Evolutionary conservation across 2,797 vertebrate genomes (phyloP).

Genomic region (Hyperoplus lanceolatus): DNA sequence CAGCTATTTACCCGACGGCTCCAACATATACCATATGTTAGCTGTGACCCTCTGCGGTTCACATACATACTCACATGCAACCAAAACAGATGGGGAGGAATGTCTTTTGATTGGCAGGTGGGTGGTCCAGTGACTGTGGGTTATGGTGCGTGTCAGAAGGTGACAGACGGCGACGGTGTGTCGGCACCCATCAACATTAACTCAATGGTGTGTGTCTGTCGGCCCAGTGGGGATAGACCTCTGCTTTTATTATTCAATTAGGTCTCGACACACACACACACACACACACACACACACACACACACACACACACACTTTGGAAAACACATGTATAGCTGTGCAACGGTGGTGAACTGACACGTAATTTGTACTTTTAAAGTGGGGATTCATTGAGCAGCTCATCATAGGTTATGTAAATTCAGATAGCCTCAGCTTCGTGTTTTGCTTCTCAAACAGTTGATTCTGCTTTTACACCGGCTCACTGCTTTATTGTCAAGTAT

Average conservation of each 20-base stretch:
- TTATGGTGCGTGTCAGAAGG: slow-evolving; percentile 53
- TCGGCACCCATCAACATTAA: slow-evolving; percentile 34
- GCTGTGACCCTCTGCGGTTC: slow-evolving; percentile 12
- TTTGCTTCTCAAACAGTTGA: slow-evolving; percentile 3
- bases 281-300: slow-evolving; percentile 2
- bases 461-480: slow-evolving; percentile 24
- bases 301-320: neutral
- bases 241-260: slow-evolving; percentile 64
- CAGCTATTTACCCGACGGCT: slow-evolving; percentile 47
- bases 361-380: slow-evolving; percentile 1
- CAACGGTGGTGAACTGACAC: neutral
- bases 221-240: slow-evolving; percentile 46
- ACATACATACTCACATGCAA: slow-evolving; percentile 22
- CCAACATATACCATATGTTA: slow-evolving; percentile 45
- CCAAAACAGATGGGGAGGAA: slow-evolving; percentile 48
- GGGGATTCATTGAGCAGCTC: neutral
- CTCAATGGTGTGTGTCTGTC: slow-evolving; percentile 38
- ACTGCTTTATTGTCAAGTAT: neutral
- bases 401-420: neutral
- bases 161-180: slow-evolving; percentile 50
- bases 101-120: slow-evolving; percentile 59
- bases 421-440: slow-evolving; percentile 32
- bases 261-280: slow-evolving; percentile 15
- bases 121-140: slow-evolving; percentile 40
- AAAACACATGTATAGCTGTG: neutral